Evolutionary conservation across 1,140 invertebrate genomes (phyloP), one percentile per base, ranked within the genome.

Genomic region (Drosophila rhopaloa): DNA sequence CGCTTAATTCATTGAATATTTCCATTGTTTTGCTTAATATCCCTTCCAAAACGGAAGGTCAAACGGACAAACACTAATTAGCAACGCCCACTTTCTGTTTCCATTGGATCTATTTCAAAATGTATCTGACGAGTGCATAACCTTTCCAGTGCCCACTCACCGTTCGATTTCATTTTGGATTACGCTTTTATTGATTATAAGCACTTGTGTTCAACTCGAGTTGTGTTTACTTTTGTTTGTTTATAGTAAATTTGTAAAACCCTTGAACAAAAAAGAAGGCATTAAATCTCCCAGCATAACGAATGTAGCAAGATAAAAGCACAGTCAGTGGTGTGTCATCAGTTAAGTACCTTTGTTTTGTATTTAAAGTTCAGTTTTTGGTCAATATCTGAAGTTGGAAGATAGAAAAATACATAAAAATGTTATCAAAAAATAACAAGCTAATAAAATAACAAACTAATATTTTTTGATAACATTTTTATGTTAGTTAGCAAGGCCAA

Each of bases 61-160:
- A 73, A 59, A 38, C 70, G 53, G 32, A 72, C 48, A 75, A 75
- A 56, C 37, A 58, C 74, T 86, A 85, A 85, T 85, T 81, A 81
- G 56, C 51, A 51, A 65, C 83, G 82, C 82, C 83, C 82, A 86
- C 82, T 63, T 75, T 55, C 14, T 16, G 38, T 57, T 65, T 65
- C 61, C 35, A 55, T 47, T 29, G 46, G 43, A 53, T 58, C 41
- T 40, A 37, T 76, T 76, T 56, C 43, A 59, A 76, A 59, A 78
- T 79, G 57, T 74, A 81, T 81, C 67, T 59, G 51, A 56, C 55
- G 40, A 48, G 61, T 79, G 66, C 60, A 63, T 77, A 60, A 53
- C 65, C 44, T 47, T 41, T 79, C 44, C 40, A 73, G 55, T 53
- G 76, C 66, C 68, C 53, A 72, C 66, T 71, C 68, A 37, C 56